Percentiles rank a stretch among this genome's conserved stretches.
Conservation (phyloP, 2,888 invertebrate species). For the Rosalia funebris region DNA sequence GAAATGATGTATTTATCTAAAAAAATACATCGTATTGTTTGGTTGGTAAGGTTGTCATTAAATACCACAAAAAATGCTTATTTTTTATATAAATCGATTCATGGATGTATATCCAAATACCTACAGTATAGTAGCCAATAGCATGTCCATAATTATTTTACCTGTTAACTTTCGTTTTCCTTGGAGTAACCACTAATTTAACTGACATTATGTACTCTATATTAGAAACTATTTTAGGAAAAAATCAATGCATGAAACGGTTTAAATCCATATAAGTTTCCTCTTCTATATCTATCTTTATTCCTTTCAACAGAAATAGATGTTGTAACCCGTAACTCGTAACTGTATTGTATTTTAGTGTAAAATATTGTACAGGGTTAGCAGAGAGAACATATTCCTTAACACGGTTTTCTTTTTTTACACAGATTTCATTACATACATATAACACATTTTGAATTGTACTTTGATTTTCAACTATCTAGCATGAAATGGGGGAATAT, state of each 20-base stretch:
- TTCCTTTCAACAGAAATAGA: neutral
- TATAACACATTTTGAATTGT: conserved; percentile 3
- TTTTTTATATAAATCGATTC: no score
- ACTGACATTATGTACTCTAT: conserved; percentile 15
- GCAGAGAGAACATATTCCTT: neutral
- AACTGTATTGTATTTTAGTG: conserved; percentile 4
- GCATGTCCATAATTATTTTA: conserved; percentile 22
- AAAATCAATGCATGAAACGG: conserved; percentile 23
- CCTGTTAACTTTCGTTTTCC: conserved; percentile 14
- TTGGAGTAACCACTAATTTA: conserved; percentile 18
- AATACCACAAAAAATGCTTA: no score
- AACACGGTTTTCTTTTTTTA: neutral
- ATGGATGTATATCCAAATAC: conserved; percentile 11
- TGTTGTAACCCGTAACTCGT: conserved; percentile 11
- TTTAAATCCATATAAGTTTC: conserved; percentile 2
- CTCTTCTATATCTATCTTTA: neutral
- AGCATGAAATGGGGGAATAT: conserved; percentile 2
- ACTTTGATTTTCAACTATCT: neutral
- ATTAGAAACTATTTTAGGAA: conserved; percentile 26
- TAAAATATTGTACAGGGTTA: conserved; percentile 6
- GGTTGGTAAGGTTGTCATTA: no score
- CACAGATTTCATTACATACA: neutral
- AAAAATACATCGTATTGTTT: no score
- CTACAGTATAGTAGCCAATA: conserved; percentile 8
- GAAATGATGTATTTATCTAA: no score